Base-by-base conservation (phyloP, 1,140 invertebrate species). In the Drosophila malerkotliana region DNA sequence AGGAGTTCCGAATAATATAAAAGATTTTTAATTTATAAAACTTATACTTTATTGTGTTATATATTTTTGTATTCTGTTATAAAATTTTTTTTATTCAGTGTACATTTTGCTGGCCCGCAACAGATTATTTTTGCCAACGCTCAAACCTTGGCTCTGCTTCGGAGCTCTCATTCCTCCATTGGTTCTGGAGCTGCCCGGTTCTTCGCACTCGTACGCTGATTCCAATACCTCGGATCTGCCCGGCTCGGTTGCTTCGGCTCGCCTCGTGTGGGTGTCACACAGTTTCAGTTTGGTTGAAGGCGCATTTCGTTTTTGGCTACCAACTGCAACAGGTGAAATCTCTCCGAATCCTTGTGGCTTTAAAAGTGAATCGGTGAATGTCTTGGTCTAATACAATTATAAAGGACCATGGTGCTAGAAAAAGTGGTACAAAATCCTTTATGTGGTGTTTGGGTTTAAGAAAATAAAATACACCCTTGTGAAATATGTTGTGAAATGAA, bases 181-280 rank as follows among this genome's bases (percentile, higher is more conserved):
- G 44, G 41, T 45, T 28, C 63, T 69, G 66, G 66, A 69, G 64
- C 64, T 57, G 67, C 26, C 54, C 67, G 67, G 67, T 71, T 41
- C 47, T 64, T 64, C 28, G 45, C n/a, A n/a, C 41, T 44, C 41
- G 41, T 44, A 15, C 41, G 9, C 10, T 44, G 34, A 37, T 37
- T 37, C 34, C 34, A 28, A 59, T 34, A 63, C 45, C 30, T n/a
- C 34, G 34, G 9, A 10, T 66, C 34, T 34, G 34, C 41, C 37
- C 4, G 15, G 6, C 21, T 45, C 32, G 45, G 24, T 26, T 56
- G 41, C 4, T 44, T 44, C n/a, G 41, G 14, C 8, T 44, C 32
- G 32, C 12, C 26, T 34, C 3, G n/a, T 30, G 9, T 26, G 24
- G 28, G 21, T 7, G 2, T 24, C 12, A 28, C 14, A 28, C 26